Base-by-base conservation (phyloP, 2,888 invertebrate species). In the Mimumesa dahlbomi region DNA sequence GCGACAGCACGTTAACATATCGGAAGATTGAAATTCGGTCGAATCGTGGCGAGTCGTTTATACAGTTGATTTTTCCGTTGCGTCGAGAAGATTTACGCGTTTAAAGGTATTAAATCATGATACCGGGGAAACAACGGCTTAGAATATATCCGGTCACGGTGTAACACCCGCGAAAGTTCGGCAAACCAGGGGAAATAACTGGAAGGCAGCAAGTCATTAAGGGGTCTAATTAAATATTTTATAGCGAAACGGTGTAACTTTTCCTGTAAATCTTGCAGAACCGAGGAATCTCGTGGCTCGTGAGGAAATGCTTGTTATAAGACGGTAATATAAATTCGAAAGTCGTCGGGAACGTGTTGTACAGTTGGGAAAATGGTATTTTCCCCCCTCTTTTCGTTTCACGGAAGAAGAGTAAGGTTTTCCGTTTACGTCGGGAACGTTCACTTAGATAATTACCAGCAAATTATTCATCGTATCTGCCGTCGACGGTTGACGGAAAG, bases 151-250 rank as follows among this genome's bases (percentile, higher is more conserved):
- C n/a, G n/a, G n/a, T n/a, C n/a, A n/a, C n/a, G n/a, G n/a, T n/a
- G n/a, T n/a, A n/a, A n/a, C n/a, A n/a, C n/a, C 43, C 25, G 21
- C 40, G 42, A 71, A 67, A 71, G 62, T 67, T 75, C 18, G 62
- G 59, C 53, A 53, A 25, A 19, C 5, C 46, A 29, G 31, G 40
- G 42, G 64, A 53, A 61, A 73, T 59, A 68, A 69, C 57, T 43
- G 49, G 65, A 56, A 78, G 40, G 58, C 22, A 45, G 62, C 21
- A 43, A 54, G 58, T 61, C 66, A 57, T 70, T 79, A 79, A 74
- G 74, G 71, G 63, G 63, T 73, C 74, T 79, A 79, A 79, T 79
- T 79, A 79, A 79, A 79, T 79, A 79, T 79, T 79, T 79, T 70
- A 77, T 69, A 69, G 59, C 57, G 40, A 38, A 61, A 29, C 36